phyloP scores from a whole-genome alignment of 2,113 vertebrate species.

The Hepsetus odoe region DNA sequence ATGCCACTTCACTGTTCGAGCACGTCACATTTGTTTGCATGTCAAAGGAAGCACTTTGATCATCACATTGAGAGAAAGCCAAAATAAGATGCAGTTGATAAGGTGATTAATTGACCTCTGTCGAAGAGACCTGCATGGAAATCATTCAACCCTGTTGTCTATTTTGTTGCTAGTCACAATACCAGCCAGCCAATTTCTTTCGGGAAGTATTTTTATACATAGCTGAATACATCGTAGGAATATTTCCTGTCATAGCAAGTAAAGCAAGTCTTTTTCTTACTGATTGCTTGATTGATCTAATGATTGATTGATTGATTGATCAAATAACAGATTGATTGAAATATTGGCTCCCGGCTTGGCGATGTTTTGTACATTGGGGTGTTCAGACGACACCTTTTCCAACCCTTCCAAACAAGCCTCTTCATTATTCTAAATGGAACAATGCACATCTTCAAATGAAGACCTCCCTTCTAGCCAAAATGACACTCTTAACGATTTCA shows the following conservation, averaged over 20 bases:
- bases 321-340: too few relatives aligned
- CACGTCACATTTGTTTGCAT: constrained; percentile 19
- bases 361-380: too few relatives aligned
- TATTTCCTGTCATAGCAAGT: constrained; percentile 29
- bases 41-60: constrained; percentile 23
- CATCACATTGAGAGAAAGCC: constrained; percentile 12
- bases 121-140: constrained; percentile 4
- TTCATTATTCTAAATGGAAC: too few relatives aligned
- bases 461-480: too few relatives aligned
- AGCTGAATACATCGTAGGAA: constrained; percentile 12
- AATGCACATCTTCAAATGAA: too few relatives aligned
- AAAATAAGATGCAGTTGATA: constrained; percentile 8
- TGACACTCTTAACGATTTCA: too few relatives aligned
- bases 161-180: constrained; percentile 7
- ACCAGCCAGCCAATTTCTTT: constrained; percentile 7
- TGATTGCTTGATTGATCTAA: too few relatives aligned
- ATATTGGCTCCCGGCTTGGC: too few relatives aligned
- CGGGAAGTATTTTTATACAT: not conserved
- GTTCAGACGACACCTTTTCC: too few relatives aligned
- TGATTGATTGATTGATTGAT: too few relatives aligned
- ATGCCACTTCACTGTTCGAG: constrained; percentile 2
- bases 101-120: constrained; percentile 4
- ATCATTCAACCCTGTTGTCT: not conserved
- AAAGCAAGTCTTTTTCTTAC: not conserved
- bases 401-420: too few relatives aligned